phyloP scores from a whole-genome alignment of 35 echinoderm and acorn worm genomes.

The Heliocidaris tuberculata region DNA sequence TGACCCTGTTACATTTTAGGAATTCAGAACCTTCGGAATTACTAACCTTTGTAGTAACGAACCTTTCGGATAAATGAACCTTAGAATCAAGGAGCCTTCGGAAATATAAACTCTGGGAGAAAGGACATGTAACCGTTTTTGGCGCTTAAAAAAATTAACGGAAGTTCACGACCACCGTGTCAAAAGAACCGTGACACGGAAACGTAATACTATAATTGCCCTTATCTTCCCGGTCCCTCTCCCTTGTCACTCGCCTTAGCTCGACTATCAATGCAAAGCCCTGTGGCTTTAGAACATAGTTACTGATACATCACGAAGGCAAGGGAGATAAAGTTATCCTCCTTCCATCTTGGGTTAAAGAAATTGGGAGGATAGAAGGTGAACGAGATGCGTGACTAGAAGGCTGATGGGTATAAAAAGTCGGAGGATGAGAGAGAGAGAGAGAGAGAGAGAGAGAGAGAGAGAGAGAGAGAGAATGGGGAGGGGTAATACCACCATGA shows the following conservation, averaged over 20 bases:
- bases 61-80: too few species aligned
- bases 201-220: constrained; percentile 12
- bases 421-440: too few species aligned
- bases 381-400: not conserved
- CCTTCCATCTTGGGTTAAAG: not conserved
- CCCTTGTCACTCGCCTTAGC: not conserved
- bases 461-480: not conserved
- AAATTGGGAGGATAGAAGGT: not conserved
- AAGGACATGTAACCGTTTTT: too few species aligned
- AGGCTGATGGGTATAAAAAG: too few species aligned
- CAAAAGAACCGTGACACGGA: not conserved
- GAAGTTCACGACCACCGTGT: not conserved
- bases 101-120: too few species aligned
- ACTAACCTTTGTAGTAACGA: too few species aligned
- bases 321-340: not conserved
- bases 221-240: not conserved
- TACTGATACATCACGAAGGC: not conserved
- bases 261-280: not conserved
- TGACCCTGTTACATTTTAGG: too few species aligned
- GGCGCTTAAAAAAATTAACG: not conserved
- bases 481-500: too few species aligned
- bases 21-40: too few species aligned
- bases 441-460: not conserved
- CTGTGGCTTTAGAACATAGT: not conserved
- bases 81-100: too few species aligned